Conservation (phyloP, 2,888 invertebrate genomes). For the Phalera bucephala region DNA sequence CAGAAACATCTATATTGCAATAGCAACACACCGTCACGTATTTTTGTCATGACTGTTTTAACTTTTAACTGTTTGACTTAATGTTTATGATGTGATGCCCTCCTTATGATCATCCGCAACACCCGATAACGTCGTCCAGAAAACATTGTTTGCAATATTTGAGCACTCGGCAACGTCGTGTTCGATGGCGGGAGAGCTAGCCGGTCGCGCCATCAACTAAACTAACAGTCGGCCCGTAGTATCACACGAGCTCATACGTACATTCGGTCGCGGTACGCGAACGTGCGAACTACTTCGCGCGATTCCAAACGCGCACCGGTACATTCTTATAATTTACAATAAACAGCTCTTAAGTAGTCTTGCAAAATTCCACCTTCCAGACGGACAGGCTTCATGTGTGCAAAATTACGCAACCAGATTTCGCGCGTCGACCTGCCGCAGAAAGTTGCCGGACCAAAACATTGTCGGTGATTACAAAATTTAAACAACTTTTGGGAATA, state of each 20-base stretch:
- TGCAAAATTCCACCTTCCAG: constrained; percentile 47
- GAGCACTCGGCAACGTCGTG: constrained; percentile 41
- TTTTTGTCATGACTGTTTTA: constrained; percentile 6
- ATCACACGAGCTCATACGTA: constrained; percentile 47
- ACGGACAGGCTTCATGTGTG: constrained; percentile 43
- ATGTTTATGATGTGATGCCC: background rate
- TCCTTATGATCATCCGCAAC: background rate
- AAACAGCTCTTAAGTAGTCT: constrained; percentile 44
- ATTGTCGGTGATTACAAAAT: constrained; percentile 49
- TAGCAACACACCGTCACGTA: no score
- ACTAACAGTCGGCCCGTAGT: constrained; percentile 47
- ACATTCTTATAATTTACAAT: constrained; percentile 43
- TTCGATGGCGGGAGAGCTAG: constrained; percentile 13
- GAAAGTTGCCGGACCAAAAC: constrained; percentile 54
- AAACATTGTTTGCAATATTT: constrained; percentile 50
- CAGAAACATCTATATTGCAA: no score
- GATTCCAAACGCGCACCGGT: constrained; percentile 24
- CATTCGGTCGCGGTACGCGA: constrained; percentile 29
- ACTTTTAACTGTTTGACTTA: no score
- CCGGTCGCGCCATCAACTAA: background rate
- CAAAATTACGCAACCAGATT: constrained; percentile 61
- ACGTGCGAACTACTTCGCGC: constrained; percentile 27
- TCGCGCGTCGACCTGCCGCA: constrained; percentile 40
- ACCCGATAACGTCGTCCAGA: constrained; percentile 38
- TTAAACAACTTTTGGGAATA: constrained; percentile 35